phyloP scores from a whole-genome alignment of 2,113 vertebrate genomes.

The Tyto alba region DNA sequence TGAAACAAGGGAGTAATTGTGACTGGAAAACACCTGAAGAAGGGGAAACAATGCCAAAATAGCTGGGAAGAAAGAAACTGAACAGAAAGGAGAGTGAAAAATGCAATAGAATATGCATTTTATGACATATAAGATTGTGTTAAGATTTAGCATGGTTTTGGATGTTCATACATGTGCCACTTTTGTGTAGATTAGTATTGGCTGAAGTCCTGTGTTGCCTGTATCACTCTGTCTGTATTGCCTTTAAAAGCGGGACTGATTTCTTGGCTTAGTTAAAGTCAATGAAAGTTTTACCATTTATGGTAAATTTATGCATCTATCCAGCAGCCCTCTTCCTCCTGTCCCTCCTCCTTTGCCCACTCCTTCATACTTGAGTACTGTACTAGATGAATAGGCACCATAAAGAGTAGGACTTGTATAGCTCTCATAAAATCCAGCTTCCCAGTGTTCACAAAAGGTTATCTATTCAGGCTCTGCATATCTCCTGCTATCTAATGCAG shows the following conservation, averaged over 20 bases:
- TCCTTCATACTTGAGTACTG: background rate
- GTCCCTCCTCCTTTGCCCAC: background rate
- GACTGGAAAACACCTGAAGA: conserved; percentile 16
- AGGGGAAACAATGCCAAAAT: background rate
- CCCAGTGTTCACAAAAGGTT: conserved; percentile 50
- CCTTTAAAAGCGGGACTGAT: background rate
- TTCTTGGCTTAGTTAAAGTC: conserved; percentile 8
- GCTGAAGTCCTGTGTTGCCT: background rate
- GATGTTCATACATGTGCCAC: background rate
- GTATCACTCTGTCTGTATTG: background rate
- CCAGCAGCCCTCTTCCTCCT: background rate
- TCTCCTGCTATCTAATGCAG: conserved; percentile 64
- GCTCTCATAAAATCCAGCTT: conserved; percentile 51
- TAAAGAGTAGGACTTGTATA: background rate
- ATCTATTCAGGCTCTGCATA: conserved; percentile 47
- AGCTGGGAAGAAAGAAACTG: background rate
- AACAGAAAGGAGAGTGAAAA: background rate
- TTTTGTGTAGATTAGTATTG: background rate
- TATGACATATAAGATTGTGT: background rate
- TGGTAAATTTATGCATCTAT: conserved; percentile 9
- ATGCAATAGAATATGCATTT: background rate
- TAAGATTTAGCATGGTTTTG: background rate
- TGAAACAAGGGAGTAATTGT: background rate
- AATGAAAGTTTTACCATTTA: conserved; percentile 21
- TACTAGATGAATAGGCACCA: background rate